These are phyloP conservation scores for Cephus rjabovi DNA, from an alignment of 2,888 invertebrate genomes.

Conservation along the genomic window DNA sequence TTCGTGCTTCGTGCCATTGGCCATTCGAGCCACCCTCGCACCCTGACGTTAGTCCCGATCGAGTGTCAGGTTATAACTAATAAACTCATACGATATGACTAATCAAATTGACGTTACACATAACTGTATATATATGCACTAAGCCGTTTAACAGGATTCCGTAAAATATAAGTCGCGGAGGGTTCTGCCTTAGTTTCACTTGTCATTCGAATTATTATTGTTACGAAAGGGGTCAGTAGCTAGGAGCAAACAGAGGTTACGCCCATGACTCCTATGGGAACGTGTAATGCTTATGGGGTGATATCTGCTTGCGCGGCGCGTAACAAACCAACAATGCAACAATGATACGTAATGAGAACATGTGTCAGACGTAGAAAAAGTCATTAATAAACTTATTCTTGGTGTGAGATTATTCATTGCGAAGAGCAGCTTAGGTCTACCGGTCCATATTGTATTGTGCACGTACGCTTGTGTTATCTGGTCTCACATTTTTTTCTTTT, in stretches of 20 bases:
- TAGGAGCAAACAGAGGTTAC: constrained; percentile 18
- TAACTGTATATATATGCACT: background rate
- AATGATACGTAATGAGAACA: constrained; percentile 62
- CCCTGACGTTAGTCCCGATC: background rate
- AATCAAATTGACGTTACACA: background rate
- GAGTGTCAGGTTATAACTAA: background rate
- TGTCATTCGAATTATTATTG: background rate
- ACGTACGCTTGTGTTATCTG: background rate
- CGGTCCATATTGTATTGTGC: background rate
- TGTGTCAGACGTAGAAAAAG: constrained; percentile 52
- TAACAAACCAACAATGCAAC: constrained; percentile 38
- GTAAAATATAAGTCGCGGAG: constrained; percentile 21
- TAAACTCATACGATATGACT: background rate
- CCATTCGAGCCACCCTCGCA: background rate
- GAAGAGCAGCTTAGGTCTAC: background rate
- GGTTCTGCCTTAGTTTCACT: constrained; percentile 22
- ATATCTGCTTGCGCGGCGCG: constrained; percentile 31
- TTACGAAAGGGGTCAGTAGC: constrained; percentile 46
- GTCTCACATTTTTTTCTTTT: background rate
- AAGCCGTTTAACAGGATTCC: constrained; percentile 14
- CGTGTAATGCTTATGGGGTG: constrained; percentile 33
- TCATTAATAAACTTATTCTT: constrained; percentile 46
- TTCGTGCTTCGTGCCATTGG: background rate
- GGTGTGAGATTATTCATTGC: background rate
- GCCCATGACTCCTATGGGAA: constrained; percentile 9